Evolutionary conservation across 2,797 vertebrate genomes (phyloP), one percentile per base, ranked within the genome.

Genomic region (Tokudaia tokunoshimensis): DNA sequence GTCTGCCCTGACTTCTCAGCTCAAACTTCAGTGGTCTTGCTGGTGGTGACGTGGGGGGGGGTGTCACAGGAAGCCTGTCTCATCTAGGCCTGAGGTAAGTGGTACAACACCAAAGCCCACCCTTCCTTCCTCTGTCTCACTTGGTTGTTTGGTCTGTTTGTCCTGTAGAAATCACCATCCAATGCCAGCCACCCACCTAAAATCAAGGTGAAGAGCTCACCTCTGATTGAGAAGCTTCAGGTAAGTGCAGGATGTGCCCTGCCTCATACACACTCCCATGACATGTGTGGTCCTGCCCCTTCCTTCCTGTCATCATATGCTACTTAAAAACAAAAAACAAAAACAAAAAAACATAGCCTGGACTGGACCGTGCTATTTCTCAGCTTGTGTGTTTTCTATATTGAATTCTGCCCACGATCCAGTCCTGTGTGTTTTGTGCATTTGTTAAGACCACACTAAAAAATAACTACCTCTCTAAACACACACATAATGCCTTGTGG

Each of bases 161-260:
- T 96, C 94, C 97, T 96, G 20, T 95, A 99, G 99, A 99, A 99
- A 94, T 91, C 86, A 19, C 97, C 97, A 0, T 97, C 98, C 93
- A 98, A 93, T 29, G 90, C 97, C 26, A 97, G 98, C 76, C 97
- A 98, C 29, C 41, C 98, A 80, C 98, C 98, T 70, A 99, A 98
- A 93, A 81, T 99, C 97, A 99, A 98, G 81, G 97, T 99, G 98
- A 99, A 99, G 98, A 99, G 98, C 91, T 99, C 99, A 0, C 99
- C 99, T 44, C 98, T 98, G 97, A 99, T 99, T 86, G 99, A 99
- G 97, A 99, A 99, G 97, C 98, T 99, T 41, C 99, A 99, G 99
- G 99, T 99, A 97, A 95, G 98, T 94, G 55, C 55, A 82, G 34
- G 47, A 1, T 1, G 4, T 11, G 10, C n/a, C 20, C 52, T 31